Evolutionary conservation across 2,888 invertebrate genomes (phyloP).

Genomic region (Xanthia togata): DNA sequence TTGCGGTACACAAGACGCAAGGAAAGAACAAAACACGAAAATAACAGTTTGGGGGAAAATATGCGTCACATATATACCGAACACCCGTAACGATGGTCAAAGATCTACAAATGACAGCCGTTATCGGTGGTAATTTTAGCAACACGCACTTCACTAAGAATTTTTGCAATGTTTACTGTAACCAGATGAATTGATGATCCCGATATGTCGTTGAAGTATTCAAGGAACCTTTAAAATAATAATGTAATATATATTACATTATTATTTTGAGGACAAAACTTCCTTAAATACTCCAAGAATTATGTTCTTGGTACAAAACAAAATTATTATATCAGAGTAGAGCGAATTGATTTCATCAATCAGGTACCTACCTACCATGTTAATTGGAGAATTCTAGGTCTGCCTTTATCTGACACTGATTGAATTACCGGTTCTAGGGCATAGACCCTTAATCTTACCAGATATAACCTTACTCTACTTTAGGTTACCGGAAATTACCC

Average conservation of each 20-base stretch:
- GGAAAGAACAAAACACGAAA: too few species aligned
- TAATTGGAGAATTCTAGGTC: background rate
- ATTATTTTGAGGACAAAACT: too few species aligned
- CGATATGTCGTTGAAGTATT: background rate
- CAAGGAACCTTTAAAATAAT: background rate
- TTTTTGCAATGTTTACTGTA: background rate
- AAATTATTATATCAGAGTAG: background rate
- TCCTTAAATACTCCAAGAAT: too few species aligned
- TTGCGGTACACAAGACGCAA: too few species aligned
- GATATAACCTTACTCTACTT: background rate
- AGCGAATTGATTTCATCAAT: slow-evolving; percentile 19
- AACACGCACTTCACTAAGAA: background rate
- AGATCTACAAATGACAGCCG: background rate
- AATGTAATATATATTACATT: too few species aligned
- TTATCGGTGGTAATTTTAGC: background rate
- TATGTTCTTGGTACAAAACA: background rate
- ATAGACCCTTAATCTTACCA: background rate
- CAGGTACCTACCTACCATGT: background rate
- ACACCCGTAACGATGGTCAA: background rate
- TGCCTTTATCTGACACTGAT: slow-evolving; percentile 2
- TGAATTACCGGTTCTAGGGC: slow-evolving; percentile 4
- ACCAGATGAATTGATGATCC: background rate
- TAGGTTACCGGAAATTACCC: background rate
- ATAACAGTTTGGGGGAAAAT: too few species aligned
- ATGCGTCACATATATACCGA: too few species aligned